Evolutionary conservation across 2,888 invertebrate species (phyloP).

Genomic region (Miltochrista miniata): DNA sequence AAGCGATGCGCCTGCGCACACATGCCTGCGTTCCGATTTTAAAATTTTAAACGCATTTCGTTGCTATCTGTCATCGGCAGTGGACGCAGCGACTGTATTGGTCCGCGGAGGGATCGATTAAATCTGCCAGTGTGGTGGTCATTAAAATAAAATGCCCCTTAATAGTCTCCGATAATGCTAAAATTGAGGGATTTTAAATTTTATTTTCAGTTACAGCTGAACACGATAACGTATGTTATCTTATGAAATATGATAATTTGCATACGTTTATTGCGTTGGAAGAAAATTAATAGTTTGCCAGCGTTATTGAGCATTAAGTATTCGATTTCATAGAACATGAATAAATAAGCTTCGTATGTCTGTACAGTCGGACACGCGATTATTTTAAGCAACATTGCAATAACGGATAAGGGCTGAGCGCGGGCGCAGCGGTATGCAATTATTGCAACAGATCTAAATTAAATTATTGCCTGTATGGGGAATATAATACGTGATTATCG

Average conservation of each 20-base stretch:
- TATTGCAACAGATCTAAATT: slow-evolving; percentile 34
- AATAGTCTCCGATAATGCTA: slow-evolving; percentile 62
- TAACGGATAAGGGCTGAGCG: slow-evolving; percentile 18
- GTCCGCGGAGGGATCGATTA: slow-evolving; percentile 56
- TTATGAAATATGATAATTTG: slow-evolving; percentile 44
- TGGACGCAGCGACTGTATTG: slow-evolving; percentile 59
- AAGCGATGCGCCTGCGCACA: slow-evolving; percentile 57
- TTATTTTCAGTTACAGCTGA: slow-evolving; percentile 49
- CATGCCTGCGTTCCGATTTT: slow-evolving; percentile 58
- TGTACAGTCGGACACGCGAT: slow-evolving; percentile 28
- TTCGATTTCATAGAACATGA: slow-evolving; percentile 36
- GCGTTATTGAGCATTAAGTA: slow-evolving; percentile 36
- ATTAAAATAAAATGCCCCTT: slow-evolving; percentile 70
- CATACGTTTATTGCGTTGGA: slow-evolving; percentile 37
- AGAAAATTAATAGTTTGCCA: slow-evolving; percentile 35
- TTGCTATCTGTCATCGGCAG: slow-evolving; percentile 77
- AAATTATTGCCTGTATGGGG: slow-evolving; percentile 34
- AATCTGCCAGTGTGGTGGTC: slow-evolving; percentile 68
- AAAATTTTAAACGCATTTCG: slow-evolving; percentile 70
- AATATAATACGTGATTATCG: slow-evolving; percentile 13
- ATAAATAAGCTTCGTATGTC: slow-evolving; percentile 28
- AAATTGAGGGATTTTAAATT: slow-evolving; percentile 48
- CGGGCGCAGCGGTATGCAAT: slow-evolving; percentile 28
- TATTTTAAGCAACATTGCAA: slow-evolving; percentile 33
- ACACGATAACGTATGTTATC: slow-evolving; percentile 35